Evolutionary conservation across 2,113 vertebrate genomes (phyloP).

Genomic region (Choloepus hoffmanni): DNA sequence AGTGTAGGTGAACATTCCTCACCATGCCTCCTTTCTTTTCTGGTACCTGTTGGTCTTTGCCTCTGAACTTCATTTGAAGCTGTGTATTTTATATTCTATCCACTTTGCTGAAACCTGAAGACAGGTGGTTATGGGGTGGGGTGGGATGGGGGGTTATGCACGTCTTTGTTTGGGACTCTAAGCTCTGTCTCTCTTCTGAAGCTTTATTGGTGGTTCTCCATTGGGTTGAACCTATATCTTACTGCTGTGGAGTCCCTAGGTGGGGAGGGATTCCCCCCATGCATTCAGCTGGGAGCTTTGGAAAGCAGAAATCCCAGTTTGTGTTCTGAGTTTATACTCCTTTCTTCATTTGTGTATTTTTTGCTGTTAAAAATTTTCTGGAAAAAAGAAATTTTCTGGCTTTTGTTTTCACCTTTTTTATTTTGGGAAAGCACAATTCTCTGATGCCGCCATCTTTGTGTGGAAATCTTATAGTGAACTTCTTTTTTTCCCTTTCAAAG

Average conservation of each 20-base stretch:
- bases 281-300: accelerated
- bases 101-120: neutral
- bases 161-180: neutral
- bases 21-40: neutral
- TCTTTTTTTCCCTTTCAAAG: neutral
- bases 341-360: neutral
- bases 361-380: neutral
- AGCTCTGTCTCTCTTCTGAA: neutral
- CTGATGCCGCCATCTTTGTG: neutral
- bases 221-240: neutral
- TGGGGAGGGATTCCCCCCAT: accelerated
- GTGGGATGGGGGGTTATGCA: neutral
- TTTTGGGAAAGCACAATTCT: neutral
- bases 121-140: neutral
- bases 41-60: accelerated
- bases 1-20: neutral
- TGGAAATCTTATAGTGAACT: neutral
- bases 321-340: accelerated
- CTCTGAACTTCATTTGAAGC: no score
- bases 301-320: neutral
- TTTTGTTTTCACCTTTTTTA: neutral
- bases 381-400: neutral
- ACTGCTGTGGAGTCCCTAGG: neutral
- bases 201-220: neutral
- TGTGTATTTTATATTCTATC: neutral